phyloP scores from a whole-genome alignment of 2,113 vertebrate species.

The Cacatua alba region DNA sequence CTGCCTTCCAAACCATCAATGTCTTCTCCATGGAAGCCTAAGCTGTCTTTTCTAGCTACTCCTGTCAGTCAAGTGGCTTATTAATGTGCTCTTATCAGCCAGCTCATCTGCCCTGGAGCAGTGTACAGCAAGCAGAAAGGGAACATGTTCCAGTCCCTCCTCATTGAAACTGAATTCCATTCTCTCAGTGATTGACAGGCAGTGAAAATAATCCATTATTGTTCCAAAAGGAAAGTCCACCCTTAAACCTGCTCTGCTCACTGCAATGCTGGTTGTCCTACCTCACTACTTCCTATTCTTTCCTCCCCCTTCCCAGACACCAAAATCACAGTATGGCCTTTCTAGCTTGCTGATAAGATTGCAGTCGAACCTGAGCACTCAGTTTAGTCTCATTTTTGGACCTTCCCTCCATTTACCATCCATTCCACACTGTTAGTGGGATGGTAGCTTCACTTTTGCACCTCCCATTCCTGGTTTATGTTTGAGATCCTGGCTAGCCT shows the following conservation, averaged over 20 bases:
- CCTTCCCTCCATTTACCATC: background rate
- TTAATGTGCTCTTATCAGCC: background rate
- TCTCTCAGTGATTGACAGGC: background rate
- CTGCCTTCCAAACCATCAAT: background rate
- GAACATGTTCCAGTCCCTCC: background rate
- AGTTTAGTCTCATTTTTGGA: background rate
- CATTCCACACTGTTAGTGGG: background rate
- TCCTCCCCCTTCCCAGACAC: background rate
- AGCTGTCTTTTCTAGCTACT: background rate
- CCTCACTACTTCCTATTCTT: background rate
- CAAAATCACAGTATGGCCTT: background rate
- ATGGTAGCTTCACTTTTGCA: background rate
- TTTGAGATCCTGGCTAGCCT: background rate
- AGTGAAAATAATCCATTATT: background rate
- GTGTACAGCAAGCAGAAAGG: rapidly evolving
- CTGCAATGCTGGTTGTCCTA: background rate
- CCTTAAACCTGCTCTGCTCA: background rate
- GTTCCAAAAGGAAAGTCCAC: background rate
- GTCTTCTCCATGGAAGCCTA: background rate
- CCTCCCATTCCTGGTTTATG: background rate
- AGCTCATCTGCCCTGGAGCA: background rate
- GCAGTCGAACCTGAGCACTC: background rate
- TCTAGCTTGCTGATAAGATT: background rate
- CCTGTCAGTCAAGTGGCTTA: background rate
- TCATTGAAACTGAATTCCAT: background rate